These are phyloP conservation scores for Knipowitschia caucasica DNA, from an alignment of 2,797 vertebrate species.

Conservation along the genomic window DNA sequence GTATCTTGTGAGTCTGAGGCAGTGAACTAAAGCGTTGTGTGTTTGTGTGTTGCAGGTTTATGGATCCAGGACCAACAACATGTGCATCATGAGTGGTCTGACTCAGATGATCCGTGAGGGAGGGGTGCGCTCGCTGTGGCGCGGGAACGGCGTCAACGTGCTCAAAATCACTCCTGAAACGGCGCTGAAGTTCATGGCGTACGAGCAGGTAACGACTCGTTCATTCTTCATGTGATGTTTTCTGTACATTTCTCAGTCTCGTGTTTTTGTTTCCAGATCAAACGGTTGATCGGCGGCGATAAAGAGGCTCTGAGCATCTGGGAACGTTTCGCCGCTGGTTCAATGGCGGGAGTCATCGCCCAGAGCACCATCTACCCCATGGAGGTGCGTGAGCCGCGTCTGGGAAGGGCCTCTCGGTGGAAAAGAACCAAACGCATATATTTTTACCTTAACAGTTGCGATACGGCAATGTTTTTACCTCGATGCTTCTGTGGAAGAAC, in stretches of 20 bases:
- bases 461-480: too few species aligned
- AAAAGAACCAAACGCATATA: too few species aligned
- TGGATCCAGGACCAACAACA: slow-evolving; percentile 88
- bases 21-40: too few species aligned
- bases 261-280: too few species aligned
- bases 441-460: too few species aligned
- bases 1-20: too few species aligned
- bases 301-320: slow-evolving; percentile 83
- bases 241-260: background rate
- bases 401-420: too few species aligned
- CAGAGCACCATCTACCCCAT: slow-evolving; percentile 97
- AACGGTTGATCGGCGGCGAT: slow-evolving; percentile 84
- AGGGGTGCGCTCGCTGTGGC: slow-evolving; percentile 85
- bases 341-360: slow-evolving; percentile 88
- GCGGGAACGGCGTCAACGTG: slow-evolving; percentile 91
- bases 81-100: slow-evolving; percentile 90
- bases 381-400: slow-evolving; percentile 79
- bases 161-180: slow-evolving; percentile 94
- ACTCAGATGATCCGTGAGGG: slow-evolving; percentile 94
- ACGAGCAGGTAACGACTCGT: slow-evolving; percentile 84
- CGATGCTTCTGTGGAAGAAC: too few species aligned
- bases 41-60: slow-evolving; percentile 82
- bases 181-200: slow-evolving; percentile 97
- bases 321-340: slow-evolving; percentile 87
- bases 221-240: too few species aligned